Evolutionary conservation across 2,888 invertebrate genomes (phyloP).

Genomic region (Aphidius colemani): DNA sequence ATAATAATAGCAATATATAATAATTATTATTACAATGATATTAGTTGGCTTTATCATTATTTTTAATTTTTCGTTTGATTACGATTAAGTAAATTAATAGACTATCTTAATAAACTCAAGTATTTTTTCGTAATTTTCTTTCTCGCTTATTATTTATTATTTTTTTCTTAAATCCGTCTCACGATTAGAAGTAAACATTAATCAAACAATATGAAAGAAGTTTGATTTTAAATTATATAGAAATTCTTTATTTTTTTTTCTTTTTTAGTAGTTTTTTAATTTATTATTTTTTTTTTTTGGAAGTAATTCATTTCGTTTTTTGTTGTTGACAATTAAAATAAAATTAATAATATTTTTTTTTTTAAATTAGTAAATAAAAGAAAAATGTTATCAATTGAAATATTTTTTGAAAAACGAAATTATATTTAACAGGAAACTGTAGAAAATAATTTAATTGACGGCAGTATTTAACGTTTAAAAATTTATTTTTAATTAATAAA

Average conservation of each 20-base stretch:
- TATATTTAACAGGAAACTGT: no score
- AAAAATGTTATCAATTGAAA: no score
- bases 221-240: slow-evolving; percentile 24
- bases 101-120: slow-evolving; percentile 40
- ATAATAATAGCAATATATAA: slow-evolving; percentile 57
- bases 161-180: slow-evolving; percentile 9
- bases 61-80: slow-evolving; percentile 35
- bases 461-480: no score
- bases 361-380: no score
- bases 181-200: slow-evolving; percentile 13
- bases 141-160: slow-evolving; percentile 35
- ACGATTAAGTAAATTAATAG: slow-evolving; percentile 58
- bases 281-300: not conserved
- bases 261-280: slow-evolving; percentile 5
- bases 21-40: slow-evolving; percentile 59
- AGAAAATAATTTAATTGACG: no score
- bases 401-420: no score
- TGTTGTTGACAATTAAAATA: no score
- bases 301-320: no score
- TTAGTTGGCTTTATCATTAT: slow-evolving; percentile 54
- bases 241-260: not conserved
- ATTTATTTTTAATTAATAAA: no score
- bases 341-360: no score
- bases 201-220: slow-evolving; percentile 27
- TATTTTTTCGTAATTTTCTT: slow-evolving; percentile 23